A percentile compares a stretch with the other conserved stretches of the same genome.
These are phyloP conservation scores for Polylopha cassiicola DNA, from an alignment of 2,888 invertebrate species.

Conservation along the genomic window DNA sequence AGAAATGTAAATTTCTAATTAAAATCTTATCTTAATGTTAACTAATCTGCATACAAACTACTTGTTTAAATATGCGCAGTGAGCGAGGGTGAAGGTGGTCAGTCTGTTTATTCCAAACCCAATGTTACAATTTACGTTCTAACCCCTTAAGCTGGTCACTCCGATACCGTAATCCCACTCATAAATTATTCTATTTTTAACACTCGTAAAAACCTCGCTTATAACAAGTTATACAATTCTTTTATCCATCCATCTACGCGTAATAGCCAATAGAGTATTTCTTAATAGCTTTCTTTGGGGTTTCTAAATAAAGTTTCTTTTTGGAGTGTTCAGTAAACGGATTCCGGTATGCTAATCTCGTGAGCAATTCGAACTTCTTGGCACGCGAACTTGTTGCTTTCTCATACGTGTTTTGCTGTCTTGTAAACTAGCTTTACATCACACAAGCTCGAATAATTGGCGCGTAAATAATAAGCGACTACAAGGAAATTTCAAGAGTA, in stretches of 20 bases:
- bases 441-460: no score
- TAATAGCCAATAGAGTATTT: constrained; percentile 22
- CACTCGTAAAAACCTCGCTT: constrained; percentile 6
- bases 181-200: constrained; percentile 20
- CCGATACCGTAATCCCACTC: constrained; percentile 5
- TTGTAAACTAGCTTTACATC: constrained; percentile 24
- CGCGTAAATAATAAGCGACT: no score
- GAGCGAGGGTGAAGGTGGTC: constrained; percentile 1
- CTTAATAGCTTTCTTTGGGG: constrained; percentile 27
- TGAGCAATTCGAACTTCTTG: constrained; percentile 28
- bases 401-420: constrained; percentile 29
- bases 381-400: constrained; percentile 72
- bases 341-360: constrained; percentile 57
- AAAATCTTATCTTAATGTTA: constrained; percentile 9
- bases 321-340: constrained; percentile 45
- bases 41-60: constrained; percentile 16
- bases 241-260: constrained; percentile 22
- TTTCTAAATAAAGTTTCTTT: constrained; percentile 27
- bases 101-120: no score
- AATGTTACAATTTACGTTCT: constrained; percentile 7
- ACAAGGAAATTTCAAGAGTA: no score
- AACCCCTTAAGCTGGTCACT: not conserved
- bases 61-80: constrained; percentile 7
- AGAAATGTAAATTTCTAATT: constrained; percentile 13
- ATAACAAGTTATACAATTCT: constrained; percentile 19